Percentiles rank a stretch among this genome's conserved stretches.
Evolutionary conservation across 2,797 vertebrate species (phyloP).

Genomic region (Galago senegalensis): DNA sequence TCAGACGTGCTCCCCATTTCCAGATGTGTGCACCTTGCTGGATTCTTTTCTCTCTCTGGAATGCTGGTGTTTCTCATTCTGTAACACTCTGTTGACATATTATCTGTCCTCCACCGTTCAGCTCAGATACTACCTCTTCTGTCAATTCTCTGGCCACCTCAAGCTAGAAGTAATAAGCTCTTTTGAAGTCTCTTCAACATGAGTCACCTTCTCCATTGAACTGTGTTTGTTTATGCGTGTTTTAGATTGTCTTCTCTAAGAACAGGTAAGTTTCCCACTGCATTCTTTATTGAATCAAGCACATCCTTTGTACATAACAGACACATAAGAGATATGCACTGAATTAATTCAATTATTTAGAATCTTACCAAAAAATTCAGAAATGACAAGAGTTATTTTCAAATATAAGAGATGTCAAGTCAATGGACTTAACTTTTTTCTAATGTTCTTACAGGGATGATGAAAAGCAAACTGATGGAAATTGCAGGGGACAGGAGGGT

Average conservation of each 20-base stretch:
- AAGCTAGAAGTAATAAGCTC: background rate
- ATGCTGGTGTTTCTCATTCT: fast-evolving
- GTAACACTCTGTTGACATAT: background rate
- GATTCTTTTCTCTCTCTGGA: background rate
- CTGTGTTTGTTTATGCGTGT: background rate
- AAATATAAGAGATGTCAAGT: background rate
- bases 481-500: background rate
- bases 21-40: background rate
- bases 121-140: background rate
- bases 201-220: background rate
- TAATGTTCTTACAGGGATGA: background rate
- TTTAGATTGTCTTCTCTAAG: background rate
- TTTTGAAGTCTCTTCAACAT: background rate
- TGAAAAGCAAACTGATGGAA: background rate
- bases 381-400: background rate
- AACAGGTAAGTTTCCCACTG: background rate
- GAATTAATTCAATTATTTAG: background rate
- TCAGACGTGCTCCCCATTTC: background rate
- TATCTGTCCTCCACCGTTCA: background rate
- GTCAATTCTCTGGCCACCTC: background rate
- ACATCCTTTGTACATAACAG: background rate
- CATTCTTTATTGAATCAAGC: background rate
- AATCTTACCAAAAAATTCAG: background rate
- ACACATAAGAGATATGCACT: background rate
- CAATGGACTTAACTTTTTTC: background rate